These are phyloP conservation scores for Melopsittacus undulatus DNA, from an alignment of 2,797 vertebrate species.

Conservation along the genomic window DNA sequence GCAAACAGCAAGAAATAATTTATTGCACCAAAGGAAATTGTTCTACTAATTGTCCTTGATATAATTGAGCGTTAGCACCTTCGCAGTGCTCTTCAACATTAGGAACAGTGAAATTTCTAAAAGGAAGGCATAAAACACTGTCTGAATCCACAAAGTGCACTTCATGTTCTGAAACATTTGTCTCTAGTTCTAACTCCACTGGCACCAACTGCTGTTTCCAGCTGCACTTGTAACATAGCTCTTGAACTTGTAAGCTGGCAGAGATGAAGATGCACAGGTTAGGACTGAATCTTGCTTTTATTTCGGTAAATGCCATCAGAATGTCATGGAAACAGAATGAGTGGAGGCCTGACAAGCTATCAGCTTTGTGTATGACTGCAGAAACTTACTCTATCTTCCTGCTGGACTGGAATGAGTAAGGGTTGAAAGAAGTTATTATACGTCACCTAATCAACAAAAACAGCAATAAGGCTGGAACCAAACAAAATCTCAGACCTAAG, in stretches of 20 bases:
- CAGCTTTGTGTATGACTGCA: background rate
- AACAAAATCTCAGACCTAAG: background rate
- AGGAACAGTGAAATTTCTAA: background rate
- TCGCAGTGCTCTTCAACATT: background rate
- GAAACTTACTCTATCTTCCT: background rate
- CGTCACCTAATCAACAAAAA: background rate
- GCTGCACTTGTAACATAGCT: background rate
- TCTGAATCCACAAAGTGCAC: background rate
- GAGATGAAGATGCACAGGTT: background rate
- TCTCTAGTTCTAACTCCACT: background rate
- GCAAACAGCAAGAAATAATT: conserved; percentile 14
- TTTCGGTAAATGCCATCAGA: background rate
- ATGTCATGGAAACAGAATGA: background rate
- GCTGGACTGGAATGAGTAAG: background rate
- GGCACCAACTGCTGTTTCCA: background rate
- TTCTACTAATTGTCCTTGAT: background rate
- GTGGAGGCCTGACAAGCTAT: background rate
- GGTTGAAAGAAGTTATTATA: background rate
- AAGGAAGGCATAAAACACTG: background rate
- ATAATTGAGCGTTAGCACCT: background rate
- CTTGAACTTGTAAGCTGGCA: background rate
- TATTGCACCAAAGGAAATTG: conserved; percentile 1
- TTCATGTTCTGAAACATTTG: background rate
- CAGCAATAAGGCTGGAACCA: background rate
- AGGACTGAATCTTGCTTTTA: background rate